phyloP scores from a whole-genome alignment of 2,888 invertebrate species.

The Pristionchus japonicus region DNA sequence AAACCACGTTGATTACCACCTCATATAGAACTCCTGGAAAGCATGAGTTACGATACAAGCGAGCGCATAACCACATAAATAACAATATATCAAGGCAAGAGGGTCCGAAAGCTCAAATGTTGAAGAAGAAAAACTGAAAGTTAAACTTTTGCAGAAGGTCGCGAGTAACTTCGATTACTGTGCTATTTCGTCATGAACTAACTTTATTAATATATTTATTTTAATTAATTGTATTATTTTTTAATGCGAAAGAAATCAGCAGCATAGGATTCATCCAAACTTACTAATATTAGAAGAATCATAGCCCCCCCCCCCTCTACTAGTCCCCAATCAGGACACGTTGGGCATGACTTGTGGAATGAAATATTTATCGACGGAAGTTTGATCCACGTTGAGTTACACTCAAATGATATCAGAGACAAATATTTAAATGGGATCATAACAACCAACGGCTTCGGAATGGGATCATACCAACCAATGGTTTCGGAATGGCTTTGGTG shows the following conservation, averaged over 20 bases:
- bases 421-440: not conserved
- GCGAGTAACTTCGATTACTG: not conserved
- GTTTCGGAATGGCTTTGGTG: not conserved
- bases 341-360: not conserved
- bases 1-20: not conserved
- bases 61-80: not conserved
- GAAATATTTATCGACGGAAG: constrained; percentile 14
- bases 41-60: not conserved
- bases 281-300: not conserved
- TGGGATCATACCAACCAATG: not conserved
- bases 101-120: not conserved
- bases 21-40: not conserved
- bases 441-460: not conserved
- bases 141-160: not conserved
- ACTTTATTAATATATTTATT: not conserved
- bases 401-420: not conserved
- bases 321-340: too few relatives aligned
- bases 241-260: not conserved
- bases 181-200: not conserved
- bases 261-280: not conserved
- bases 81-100: not conserved
- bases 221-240: not conserved
- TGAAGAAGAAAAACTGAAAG: not conserved
- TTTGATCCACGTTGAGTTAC: not conserved
- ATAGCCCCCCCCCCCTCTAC: too few relatives aligned